Conservation (phyloP, 2,797 vertebrate genomes). For the Pseudochirops cupreus region DNA sequence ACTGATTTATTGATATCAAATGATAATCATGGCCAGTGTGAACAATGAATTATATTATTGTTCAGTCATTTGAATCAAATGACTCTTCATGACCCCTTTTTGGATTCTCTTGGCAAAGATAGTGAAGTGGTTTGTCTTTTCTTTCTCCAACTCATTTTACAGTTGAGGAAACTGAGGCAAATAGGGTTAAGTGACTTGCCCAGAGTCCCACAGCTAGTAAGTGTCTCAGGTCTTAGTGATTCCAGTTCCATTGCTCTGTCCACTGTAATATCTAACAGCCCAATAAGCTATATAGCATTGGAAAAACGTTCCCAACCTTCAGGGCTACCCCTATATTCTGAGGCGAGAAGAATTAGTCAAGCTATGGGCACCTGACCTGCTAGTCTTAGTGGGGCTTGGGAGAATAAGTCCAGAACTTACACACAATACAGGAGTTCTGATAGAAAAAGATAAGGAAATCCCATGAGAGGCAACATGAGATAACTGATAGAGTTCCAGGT, state of each 20-base stretch:
- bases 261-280: not conserved
- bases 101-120: not conserved
- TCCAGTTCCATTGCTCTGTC: not conserved
- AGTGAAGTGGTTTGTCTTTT: not conserved
- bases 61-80: not conserved
- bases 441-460: not conserved
- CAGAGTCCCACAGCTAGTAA: not conserved
- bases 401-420: not conserved
- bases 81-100: not conserved
- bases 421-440: not conserved
- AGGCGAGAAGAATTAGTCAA: not conserved
- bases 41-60: not conserved
- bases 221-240: not conserved
- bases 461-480: not conserved
- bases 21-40: not conserved
- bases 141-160: not conserved
- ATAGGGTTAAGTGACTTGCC: not conserved
- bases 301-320: not conserved
- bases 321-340: not conserved
- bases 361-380: not conserved
- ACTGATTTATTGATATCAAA: not conserved
- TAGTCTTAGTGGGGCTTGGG: not conserved
- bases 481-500: not conserved
- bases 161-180: not conserved
- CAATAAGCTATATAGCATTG: not conserved